Conservation (phyloP, 1,140 invertebrate species). For the Neuroterus valhalla region DNA sequence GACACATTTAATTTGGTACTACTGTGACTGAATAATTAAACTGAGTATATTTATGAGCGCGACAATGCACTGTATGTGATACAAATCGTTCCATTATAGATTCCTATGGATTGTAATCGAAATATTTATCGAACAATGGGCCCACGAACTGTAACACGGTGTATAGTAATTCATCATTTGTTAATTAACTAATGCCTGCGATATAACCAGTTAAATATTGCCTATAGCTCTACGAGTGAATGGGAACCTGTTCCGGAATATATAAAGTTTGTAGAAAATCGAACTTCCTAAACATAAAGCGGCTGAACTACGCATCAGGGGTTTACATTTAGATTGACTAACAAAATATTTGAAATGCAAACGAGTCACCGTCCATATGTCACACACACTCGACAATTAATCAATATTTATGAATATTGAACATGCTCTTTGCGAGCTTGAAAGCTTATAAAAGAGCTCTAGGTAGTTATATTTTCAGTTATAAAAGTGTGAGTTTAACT, state of each 20-base stretch:
- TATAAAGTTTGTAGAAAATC: constrained; percentile 18
- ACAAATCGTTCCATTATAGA: neutral
- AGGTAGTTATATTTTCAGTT: neutral
- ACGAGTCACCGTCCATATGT: constrained; percentile 3
- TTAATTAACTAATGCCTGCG: neutral
- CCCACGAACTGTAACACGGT: neutral
- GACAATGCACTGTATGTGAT: neutral
- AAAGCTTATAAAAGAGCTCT: neutral
- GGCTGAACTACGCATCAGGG: neutral
- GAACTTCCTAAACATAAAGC: neutral
- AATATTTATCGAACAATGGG: neutral
- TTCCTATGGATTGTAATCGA: neutral
- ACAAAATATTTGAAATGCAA: constrained; percentile 20
- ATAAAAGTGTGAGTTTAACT: no score
- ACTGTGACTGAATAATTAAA: constrained; percentile 20
- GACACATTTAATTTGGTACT: neutral
- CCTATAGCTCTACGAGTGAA: neutral
- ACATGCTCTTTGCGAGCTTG: neutral
- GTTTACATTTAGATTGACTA: constrained; percentile 19
- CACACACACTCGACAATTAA: constrained; percentile 11
- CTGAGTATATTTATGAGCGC: neutral
- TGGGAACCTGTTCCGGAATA: constrained; percentile 14
- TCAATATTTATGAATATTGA: constrained; percentile 24
- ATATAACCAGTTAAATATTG: neutral
- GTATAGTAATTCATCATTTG: neutral